Base-by-base conservation (phyloP, 2,888 invertebrate species). In the Caenorhabditis doughertyi region DNA sequence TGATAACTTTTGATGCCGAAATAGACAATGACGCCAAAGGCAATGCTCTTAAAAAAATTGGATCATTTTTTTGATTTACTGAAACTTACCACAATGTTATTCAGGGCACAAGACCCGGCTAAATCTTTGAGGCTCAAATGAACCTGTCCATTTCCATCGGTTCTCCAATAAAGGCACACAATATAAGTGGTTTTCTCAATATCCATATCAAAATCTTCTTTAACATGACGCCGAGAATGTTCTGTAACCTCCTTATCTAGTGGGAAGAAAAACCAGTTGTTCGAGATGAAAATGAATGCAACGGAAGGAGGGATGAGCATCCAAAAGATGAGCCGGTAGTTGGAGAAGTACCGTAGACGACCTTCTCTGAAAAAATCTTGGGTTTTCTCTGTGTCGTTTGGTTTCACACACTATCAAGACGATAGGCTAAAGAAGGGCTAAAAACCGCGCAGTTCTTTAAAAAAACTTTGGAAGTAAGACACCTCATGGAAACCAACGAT, bases 321-420 rank as follows among this genome's bases (percentile, higher is more conserved):
- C 73, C 73, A 74, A 13, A 74, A 39, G 0, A 65, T 4, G 1
- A 74, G 44, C 16, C 32, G 53, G 7, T 39, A 13, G 7, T 55
- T 51, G 21, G 64, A 35, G 55, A 74, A 74, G 32, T 42, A 62
- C 0, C 62, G 51, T 1, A 74, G 56, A 16, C 55, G 42, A 8
- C 73, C 73, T 64, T 56, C 42, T 21, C 73, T 74, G 72, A 5
- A 72, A 39, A 29, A 4, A 8, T n/a, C n/a, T n/a, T n/a, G 32
- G 32, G 32, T 32, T 32, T 32, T 32, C 4, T 7, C 9, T 32
- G 32, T n/a, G n/a, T n/a, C n/a, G n/a, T n/a, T n/a, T n/a, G n/a
- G n/a, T n/a, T n/a, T n/a, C n/a, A n/a, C n/a, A n/a, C n/a, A n/a
- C n/a, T n/a, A n/a, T n/a, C n/a, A n/a, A n/a, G n/a, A n/a, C n/a